phyloP scores from a whole-genome alignment of 2,888 invertebrate genomes.

The Trichogramma evanescens region DNA sequence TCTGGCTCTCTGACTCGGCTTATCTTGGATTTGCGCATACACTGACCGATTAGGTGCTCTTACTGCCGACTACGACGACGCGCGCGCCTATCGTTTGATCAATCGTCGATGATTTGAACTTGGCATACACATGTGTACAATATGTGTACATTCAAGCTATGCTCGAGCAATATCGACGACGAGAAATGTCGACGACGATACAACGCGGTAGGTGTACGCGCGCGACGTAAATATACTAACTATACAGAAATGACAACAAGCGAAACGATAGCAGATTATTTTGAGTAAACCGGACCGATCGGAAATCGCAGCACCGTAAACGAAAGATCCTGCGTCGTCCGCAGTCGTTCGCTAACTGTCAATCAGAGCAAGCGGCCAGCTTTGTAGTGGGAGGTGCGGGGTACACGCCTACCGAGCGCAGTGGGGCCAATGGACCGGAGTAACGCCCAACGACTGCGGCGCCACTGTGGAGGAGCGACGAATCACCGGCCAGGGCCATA shows the following conservation, averaged over 20 bases:
- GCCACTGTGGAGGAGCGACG: slow-evolving; percentile 28
- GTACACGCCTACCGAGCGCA: slow-evolving; percentile 34
- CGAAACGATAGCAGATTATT: too few species aligned
- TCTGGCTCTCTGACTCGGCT: too few species aligned
- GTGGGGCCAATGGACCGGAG: slow-evolving; percentile 37
- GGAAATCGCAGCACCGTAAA: slow-evolving; percentile 41
- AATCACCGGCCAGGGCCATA: slow-evolving; percentile 44
- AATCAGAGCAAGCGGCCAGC: slow-evolving; percentile 52
- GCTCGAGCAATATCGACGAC: too few species aligned
- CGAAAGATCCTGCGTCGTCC: slow-evolving; percentile 56
- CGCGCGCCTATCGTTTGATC: neutral
- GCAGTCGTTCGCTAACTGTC: slow-evolving; percentile 63
- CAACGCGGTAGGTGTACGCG: too few species aligned
- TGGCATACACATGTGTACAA: too few species aligned
- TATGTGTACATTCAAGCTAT: too few species aligned
- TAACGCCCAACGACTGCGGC: slow-evolving; percentile 36
- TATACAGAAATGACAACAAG: too few species aligned
- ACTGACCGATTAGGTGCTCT: too few species aligned
- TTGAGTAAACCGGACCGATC: slow-evolving; percentile 30
- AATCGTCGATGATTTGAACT: neutral
- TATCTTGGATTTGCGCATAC: too few species aligned
- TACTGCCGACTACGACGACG: neutral
- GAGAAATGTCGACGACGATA: too few species aligned
- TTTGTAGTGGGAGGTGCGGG: slow-evolving; percentile 55
- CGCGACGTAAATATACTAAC: too few species aligned